Base-by-base conservation (phyloP, 2,113 vertebrate species). In the Microtus montanus region DNA sequence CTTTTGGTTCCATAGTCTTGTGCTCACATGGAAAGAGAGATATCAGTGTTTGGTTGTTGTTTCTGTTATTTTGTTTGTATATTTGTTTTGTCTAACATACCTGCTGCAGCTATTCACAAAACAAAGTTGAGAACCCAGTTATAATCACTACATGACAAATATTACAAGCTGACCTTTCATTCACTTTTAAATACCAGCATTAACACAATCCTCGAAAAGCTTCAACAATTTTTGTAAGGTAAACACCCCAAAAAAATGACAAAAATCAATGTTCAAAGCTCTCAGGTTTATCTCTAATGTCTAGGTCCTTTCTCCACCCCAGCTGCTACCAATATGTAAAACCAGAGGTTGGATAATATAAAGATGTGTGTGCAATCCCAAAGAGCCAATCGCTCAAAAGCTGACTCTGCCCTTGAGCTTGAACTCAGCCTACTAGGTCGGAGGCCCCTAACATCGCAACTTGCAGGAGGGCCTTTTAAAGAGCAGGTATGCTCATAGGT, bases 401-500 rank as follows among this genome's bases (percentile, higher is more conserved):
- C 89, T 47, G 26, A 33, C 44, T 94, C 47, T 96, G 92, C 73
- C 82, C 94, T 89, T 74, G 44, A 94, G 85, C 64, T 84, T 95
- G 95, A 96, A 89, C 82, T 94, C 90, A 66, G 49, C 33, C 63
- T 66, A 44, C 52, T 2, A 64, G 54, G 87, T 49, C 35, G 1
- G 7, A 79, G 54, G 82, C 41, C 58, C 90, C 75, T 22, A 61
- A 80, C 35, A 28, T 0, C 11, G 47, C 6, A 49, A 92, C 26
- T 79, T 1, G 10, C 86, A 75, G 73, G 82, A 92, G 83, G 70
- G 86, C 82, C 54, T 95, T 97, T 95, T 83, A 94, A 94, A 97
- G 88, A 96, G 70, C 49, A 90, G 74, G 19, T 22, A 44, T 54
- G 79, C n/a, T 94, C 58, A 8, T 74, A 83, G 96, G 88, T 84